Conservation (phyloP, 92 coral and sea anemone species). For the Pocillopora grandis region DNA sequence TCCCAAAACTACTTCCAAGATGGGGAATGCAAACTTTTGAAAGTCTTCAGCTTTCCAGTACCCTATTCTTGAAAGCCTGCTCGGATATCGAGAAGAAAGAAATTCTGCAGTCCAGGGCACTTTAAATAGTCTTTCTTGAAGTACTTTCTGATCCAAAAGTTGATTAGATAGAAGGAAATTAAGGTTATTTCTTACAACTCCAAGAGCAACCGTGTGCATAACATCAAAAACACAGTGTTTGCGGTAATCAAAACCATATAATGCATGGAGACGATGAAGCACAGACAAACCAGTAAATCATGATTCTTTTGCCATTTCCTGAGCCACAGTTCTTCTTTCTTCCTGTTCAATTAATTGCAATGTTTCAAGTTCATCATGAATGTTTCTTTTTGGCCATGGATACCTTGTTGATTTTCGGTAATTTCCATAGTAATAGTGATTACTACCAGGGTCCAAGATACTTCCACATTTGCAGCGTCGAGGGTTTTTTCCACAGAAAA, state of each 20-base stretch:
- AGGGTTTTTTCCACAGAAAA: too few species aligned
- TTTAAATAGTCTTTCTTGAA: background rate
- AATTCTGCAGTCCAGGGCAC: constrained; percentile 1
- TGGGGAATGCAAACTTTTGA: constrained; percentile 35
- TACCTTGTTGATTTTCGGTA: background rate
- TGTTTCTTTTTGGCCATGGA: constrained; percentile 12
- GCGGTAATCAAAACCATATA: constrained; percentile 30
- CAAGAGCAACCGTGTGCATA: constrained; percentile 9
- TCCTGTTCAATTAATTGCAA: background rate
- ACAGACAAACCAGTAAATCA: constrained; percentile 24
- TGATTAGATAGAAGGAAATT: background rate
- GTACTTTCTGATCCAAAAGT: background rate
- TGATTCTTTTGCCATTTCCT: constrained; percentile 25
- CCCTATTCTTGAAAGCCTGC: constrained; percentile 11
- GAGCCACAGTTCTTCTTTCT: constrained; percentile 16
- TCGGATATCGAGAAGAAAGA: background rate
- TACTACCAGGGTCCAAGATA: too few species aligned
- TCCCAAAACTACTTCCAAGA: constrained; percentile 33
- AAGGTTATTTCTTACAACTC: constrained; percentile 8
- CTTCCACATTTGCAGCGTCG: too few species aligned
- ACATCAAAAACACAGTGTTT: constrained; percentile 12
- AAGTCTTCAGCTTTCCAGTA: constrained; percentile 39
- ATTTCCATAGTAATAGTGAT: background rate
- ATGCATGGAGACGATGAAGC: constrained; percentile 10
- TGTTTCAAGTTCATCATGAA: background rate